phyloP scores from a whole-genome alignment of 2,888 invertebrate species.

The Scaptomyza cyrtandrae region DNA sequence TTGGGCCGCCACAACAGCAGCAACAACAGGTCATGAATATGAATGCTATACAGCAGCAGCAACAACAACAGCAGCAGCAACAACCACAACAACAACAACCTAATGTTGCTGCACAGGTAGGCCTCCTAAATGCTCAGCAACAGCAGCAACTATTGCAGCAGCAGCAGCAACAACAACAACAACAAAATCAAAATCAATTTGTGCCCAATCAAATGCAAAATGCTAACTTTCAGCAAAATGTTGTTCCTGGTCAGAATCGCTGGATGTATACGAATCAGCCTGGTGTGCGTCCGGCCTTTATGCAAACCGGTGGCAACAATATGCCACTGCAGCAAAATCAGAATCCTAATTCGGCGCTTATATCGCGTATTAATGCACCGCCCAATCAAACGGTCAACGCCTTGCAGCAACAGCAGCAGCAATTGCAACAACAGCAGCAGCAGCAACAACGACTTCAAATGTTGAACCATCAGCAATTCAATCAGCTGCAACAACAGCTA shows the following conservation, averaged over 20 bases:
- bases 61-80: constrained; percentile 54
- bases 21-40: constrained; percentile 80
- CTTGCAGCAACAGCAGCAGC: constrained; percentile 79
- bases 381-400: constrained; percentile 82
- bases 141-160: constrained; percentile 69
- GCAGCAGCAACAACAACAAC: constrained; percentile 63
- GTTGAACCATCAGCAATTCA: constrained; percentile 82
- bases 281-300: constrained; percentile 70
- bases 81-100: constrained; percentile 54
- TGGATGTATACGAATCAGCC: constrained; percentile 81
- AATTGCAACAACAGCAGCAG: constrained; percentile 70
- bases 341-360: constrained; percentile 86
- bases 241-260: constrained; percentile 76
- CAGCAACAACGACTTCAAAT: constrained; percentile 81
- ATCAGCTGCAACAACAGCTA: constrained; percentile 75
- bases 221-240: constrained; percentile 80
- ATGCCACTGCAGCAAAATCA: constrained; percentile 75
- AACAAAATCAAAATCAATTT: constrained; percentile 72
- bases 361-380: constrained; percentile 88
- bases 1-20: constrained; percentile 58
- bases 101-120: constrained; percentile 46
- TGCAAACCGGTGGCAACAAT: constrained; percentile 63
- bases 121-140: constrained; percentile 62
- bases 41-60: constrained; percentile 63
- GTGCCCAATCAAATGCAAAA: constrained; percentile 76